phyloP scores from a whole-genome alignment of 1,140 invertebrate species.

The honey bee (Apis mellifera) region DNA sequence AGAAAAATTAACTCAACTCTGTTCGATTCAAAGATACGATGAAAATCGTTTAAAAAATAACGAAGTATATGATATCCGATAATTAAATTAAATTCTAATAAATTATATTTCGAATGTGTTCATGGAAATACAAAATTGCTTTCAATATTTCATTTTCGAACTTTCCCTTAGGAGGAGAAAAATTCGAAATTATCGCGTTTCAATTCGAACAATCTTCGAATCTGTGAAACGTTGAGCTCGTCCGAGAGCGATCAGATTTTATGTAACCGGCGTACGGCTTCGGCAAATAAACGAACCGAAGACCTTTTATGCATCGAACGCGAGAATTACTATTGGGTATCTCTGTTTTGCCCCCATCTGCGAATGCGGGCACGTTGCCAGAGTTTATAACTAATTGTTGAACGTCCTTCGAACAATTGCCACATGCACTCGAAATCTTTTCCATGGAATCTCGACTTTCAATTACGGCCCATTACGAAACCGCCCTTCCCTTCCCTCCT shows the following conservation, averaged over 20 bases:
- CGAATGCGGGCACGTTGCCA: slow-evolving; percentile 72
- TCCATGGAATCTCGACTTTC: slow-evolving; percentile 32
- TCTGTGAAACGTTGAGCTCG: neutral
- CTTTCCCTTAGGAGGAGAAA: no score
- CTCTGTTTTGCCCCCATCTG: slow-evolving; percentile 52
- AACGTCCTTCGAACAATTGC: slow-evolving; percentile 69
- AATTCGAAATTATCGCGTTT: no score
- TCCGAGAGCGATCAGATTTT: slow-evolving; percentile 18
- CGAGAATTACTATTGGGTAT: slow-evolving; percentile 41
- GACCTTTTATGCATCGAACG: slow-evolving; percentile 40
- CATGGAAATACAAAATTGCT: no score
- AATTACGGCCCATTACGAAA: slow-evolving; percentile 12
- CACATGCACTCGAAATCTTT: slow-evolving; percentile 43
- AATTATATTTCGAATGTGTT: no score
- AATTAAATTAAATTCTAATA: no score
- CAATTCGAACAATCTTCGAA: neutral
- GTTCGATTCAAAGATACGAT: no score
- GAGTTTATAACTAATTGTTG: slow-evolving; percentile 75
- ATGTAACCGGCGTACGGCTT: slow-evolving; percentile 22
- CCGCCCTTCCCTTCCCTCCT: neutral
- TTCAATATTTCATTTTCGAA: no score
- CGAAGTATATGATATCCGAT: no score
- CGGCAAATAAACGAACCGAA: slow-evolving; percentile 39
- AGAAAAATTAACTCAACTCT: no score
- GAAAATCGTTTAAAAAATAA: no score